Base-by-base conservation (phyloP, 2,113 vertebrate genomes). In the Bettongia penicillata region DNA sequence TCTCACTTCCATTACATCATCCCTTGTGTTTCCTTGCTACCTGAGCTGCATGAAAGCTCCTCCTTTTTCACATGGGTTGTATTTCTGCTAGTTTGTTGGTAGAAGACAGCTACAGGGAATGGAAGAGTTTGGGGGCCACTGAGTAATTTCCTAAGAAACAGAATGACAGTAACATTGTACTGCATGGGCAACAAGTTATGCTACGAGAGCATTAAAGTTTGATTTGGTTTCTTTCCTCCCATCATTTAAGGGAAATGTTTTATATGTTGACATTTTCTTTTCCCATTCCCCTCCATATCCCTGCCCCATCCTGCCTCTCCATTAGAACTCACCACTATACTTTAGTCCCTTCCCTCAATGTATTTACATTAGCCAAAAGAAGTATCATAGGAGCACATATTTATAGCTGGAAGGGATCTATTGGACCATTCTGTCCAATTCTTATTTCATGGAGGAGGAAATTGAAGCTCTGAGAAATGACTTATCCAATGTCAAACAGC, bases 141-240 rank as follows among this genome's bases (percentile, higher is more conserved):
- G 11, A 26, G 26, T 43, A 93, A 68, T 52, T 49, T 95, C 47
- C 90, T 48, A 7, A 49, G 91, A 96, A 93, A 31, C 37, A 49
- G 95, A 84, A 53, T 19, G 8, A 91, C 31, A 8, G 22, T 12
- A 49, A 49, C 0, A 0, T 23, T 0, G 7, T 89, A 55, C 25
- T 55, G 23, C 93, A 37, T 50, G 49, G 51, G 19, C 49, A 0
- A 1, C 52, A 8, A 57, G n/a, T 8, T 53, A 47, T 0, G 0
- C 0, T 0, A 23, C 10, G 23, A 93, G 89, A 22, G 37, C 51
- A 77, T 53, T 9, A 10, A 49, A n/a, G 22, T 24, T 0, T 0
- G 3, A 1, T 16, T n/a, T 25, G 50, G 24, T 31, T 96, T 16
- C 25, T 19, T 68, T 53, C 52, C 28, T 53, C 52, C 28, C 26